A percentile compares a stretch with the other conserved stretches of the same genome.
Conservation (phyloP, 2,888 invertebrate species). For the Coelinius sp. region DNA sequence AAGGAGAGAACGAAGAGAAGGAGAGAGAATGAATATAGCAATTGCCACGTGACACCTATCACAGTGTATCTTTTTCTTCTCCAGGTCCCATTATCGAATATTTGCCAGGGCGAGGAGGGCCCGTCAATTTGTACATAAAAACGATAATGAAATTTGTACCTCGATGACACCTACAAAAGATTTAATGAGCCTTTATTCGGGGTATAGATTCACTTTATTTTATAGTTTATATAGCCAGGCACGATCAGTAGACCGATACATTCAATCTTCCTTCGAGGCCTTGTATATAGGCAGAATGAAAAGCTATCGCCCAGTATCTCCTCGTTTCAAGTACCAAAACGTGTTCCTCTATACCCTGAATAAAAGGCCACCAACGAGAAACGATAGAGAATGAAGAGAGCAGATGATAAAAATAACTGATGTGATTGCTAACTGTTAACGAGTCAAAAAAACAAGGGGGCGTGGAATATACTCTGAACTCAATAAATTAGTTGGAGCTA, state of each 20-base stretch:
- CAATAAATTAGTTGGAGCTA: conserved; percentile 57
- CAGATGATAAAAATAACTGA: conserved; percentile 67
- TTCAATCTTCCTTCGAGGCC: neutral
- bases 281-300: neutral
- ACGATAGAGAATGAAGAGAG: conserved; percentile 52
- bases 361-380: conserved; percentile 56
- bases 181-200: conserved; percentile 21
- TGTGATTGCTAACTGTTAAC: conserved; percentile 69
- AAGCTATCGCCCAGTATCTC: conserved; percentile 63
- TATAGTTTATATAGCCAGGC: neutral
- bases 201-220: neutral
- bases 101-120: conserved; percentile 30
- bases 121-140: conserved; percentile 12
- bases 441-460: conserved; percentile 58
- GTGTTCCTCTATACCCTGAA: conserved; percentile 59
- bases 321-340: conserved; percentile 67
- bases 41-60: conserved; percentile 22
- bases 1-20: neutral
- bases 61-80: conserved; percentile 17
- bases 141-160: conserved; percentile 30
- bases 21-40: conserved; percentile 23
- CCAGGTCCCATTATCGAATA: conserved; percentile 22
- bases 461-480: conserved; percentile 52
- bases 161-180: conserved; percentile 14
- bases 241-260: neutral